Conservation (phyloP, 1,140 invertebrate species). For the Diorhabda elongata region DNA sequence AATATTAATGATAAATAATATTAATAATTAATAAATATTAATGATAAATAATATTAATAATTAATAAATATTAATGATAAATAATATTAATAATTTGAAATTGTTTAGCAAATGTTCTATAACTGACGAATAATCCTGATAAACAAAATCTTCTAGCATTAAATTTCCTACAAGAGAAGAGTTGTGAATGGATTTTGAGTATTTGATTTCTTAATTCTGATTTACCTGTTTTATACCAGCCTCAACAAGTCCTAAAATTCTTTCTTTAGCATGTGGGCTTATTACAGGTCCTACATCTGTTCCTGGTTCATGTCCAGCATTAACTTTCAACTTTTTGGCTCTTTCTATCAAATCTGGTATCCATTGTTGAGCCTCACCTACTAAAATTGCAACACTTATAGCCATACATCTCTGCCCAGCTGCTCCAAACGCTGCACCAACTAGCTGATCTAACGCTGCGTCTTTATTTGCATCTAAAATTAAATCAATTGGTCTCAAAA, state of each 20-base stretch:
- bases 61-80: no score
- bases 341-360: slow-evolving; percentile 86
- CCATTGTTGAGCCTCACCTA: slow-evolving; percentile 90
- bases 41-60: no score
- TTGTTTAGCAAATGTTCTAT: no score
- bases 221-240: slow-evolving; percentile 61
- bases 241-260: slow-evolving; percentile 83
- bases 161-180: no score
- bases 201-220: background rate
- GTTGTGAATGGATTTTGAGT: no score
- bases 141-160: no score
- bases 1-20: no score
- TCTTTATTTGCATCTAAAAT: slow-evolving; percentile 90
- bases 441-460: slow-evolving; percentile 87
- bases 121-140: no score
- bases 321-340: slow-evolving; percentile 88
- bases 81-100: no score
- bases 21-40: no score
- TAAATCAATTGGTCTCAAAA: no score
- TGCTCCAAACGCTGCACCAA: slow-evolving; percentile 94
- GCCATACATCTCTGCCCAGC: slow-evolving; percentile 98
- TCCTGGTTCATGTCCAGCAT: slow-evolving; percentile 83
- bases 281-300: slow-evolving; percentile 98
- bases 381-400: slow-evolving; percentile 93
- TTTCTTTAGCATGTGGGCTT: slow-evolving; percentile 82